Evolutionary conservation across 2,113 vertebrate genomes (phyloP), one percentile per base, ranked within the genome.

Genomic region (Leptobrachium leishanense): DNA sequence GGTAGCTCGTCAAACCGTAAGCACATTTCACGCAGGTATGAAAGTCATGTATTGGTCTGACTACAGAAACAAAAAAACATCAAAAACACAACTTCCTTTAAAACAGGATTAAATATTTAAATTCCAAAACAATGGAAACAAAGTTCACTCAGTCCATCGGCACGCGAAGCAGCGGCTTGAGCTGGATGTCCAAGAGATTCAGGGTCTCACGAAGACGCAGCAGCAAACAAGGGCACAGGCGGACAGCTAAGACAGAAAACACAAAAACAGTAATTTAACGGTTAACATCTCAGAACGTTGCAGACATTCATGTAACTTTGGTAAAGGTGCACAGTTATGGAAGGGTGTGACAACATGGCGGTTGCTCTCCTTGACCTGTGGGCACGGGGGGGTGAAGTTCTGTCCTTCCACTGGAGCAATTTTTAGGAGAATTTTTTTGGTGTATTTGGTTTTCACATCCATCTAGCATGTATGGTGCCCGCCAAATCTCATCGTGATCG

Each of bases 61-160:
- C 40, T 1, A 68, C 68, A 68, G 5, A 68, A 80, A 68, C 43
- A 5, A 55, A 70, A 12, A 6, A 80, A 74, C 40, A 80, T 73
- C 8, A 6, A 80, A 80, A 12, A 6, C 74, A 80, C 39, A 74
- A 79, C 8, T 66, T 80, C 78, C 78, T 80, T 74, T 80, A 80
- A 80, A 80, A 80, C 78, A 80, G 78, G 78, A 80, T 68, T 79
- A 79, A 73, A 79, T 74, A 80, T 80, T 68, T 73, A 57, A 73
- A 44, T 73, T 74, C 67, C 42, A 46, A 66, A 43, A 75, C 43
- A 53, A 40, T 20, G 71, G 66, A 80, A 66, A 64, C 74, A 53
- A 71, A 68, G 42, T 2, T 39, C 39, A 68, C 65, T 69, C 20
- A 57, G n/a, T 11, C 55, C 50, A 57, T 13, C 62, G 71, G 72